These are phyloP conservation scores for Eremophila alpestris DNA, from an alignment of 2,797 vertebrate genomes.

Conservation along the genomic window DNA sequence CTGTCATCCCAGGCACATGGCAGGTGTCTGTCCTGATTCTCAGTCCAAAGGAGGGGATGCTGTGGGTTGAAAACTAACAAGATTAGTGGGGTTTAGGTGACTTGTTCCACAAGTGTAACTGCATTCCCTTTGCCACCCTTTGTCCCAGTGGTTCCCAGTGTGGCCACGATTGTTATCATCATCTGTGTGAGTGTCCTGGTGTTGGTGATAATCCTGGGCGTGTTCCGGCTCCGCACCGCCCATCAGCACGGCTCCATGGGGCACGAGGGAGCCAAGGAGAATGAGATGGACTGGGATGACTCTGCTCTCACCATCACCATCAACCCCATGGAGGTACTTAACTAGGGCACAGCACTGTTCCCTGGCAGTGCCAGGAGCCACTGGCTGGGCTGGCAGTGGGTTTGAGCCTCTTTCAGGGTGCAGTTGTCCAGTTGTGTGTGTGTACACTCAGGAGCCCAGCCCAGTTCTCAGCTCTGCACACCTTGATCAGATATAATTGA, in stretches of 20 bases:
- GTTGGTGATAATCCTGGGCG: slow-evolving; percentile 86
- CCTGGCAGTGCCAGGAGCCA: not conserved
- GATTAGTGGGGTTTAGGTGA: not conserved
- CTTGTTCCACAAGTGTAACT: not conserved
- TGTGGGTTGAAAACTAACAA: not conserved
- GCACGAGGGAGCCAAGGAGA: slow-evolving; percentile 78
- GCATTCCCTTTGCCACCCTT: not conserved
- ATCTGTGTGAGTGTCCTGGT: slow-evolving; percentile 88
- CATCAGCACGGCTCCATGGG: slow-evolving; percentile 82
- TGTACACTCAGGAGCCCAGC: not conserved
- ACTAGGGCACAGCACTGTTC: not conserved
- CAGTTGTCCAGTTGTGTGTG: fast-evolving
- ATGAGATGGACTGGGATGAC: slow-evolving; percentile 87
- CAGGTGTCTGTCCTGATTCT: not conserved
- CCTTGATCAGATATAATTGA: not conserved
- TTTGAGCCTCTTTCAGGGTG: not conserved
- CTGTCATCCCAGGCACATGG: not conserved
- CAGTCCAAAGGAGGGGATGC: not conserved
- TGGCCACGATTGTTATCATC: slow-evolving; percentile 85
- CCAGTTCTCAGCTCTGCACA: not conserved
- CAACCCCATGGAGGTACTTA: slow-evolving; percentile 93
- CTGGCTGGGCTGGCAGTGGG: not conserved
- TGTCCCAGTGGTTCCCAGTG: slow-evolving; percentile 84
- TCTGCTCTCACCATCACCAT: slow-evolving; percentile 92
- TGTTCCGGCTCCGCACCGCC: slow-evolving; percentile 85